Evolutionary conservation across 2,888 invertebrate genomes (phyloP), one percentile per base, ranked within the genome.

Genomic region (Trachelus tabidus): DNA sequence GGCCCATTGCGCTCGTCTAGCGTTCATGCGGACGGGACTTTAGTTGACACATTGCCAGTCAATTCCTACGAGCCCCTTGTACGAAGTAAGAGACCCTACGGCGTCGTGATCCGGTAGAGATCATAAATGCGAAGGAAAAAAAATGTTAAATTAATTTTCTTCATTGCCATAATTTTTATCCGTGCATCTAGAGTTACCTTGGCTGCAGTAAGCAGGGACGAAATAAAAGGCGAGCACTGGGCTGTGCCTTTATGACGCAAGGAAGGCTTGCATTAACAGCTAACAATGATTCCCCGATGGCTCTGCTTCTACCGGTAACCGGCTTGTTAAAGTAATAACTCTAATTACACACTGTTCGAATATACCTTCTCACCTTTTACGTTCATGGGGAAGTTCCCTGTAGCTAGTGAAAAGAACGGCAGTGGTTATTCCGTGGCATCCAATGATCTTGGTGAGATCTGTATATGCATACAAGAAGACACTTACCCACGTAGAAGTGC

Each of bases 251-350:
- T 87, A 87, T 85, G 84, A 87, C 87, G 86, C 86, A 87, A 87
- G 87, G 87, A 87, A 86, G 87, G 84, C 84, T 82, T 83, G 80
- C 86, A 87, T 88, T 87, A 88, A 81, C 86, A 79, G 79, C 84
- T 85, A 87, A 87, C 88, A 88, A 88, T 87, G 84, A 81, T 79
- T 75, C 79, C 80, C 80, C 80, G 78, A 56, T 56, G 56, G 56
- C 1, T 15, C 76, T 75, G 81, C 80, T 83, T 79, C 81, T 81
- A 79, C 83, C 81, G 83, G 87, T 87, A 88, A 88, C 84, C 82
- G 86, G 85, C 86, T 89, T 82, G 88, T 89, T 89, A 89, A 86
- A 86, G 83, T 88, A 88, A 88, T 89, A 86, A 89, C 85, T 86
- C 87, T 87, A 89, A 89, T 89, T 89, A 86, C 85, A 84, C 84